phyloP scores from a whole-genome alignment of 2,888 invertebrate genomes.

The Pasiphila rectangulata region DNA sequence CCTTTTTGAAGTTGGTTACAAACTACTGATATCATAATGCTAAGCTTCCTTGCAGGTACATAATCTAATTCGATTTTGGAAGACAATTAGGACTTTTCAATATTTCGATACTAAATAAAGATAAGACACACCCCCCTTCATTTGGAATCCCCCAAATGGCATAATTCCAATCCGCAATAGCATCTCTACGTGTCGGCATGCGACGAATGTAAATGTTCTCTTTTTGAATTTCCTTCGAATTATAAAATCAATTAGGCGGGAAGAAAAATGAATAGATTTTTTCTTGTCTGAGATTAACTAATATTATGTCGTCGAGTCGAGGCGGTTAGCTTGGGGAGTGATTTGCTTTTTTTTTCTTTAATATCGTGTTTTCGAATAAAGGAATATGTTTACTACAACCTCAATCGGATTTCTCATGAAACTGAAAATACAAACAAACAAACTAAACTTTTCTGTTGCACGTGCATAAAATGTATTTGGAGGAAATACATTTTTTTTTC shows the following conservation, averaged over 20 bases:
- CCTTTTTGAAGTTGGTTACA: too few species aligned
- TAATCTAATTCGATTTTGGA: too few species aligned
- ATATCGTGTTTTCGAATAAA: neutral
- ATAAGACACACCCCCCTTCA: slow-evolving; percentile 6
- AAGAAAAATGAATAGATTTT: slow-evolving; percentile 37
- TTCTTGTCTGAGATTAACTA: slow-evolving; percentile 31
- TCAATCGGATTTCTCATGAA: neutral
- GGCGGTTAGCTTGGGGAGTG: slow-evolving; percentile 16
- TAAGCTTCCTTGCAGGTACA: too few species aligned
- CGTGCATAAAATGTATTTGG: too few species aligned
- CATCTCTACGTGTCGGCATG: slow-evolving; percentile 51
- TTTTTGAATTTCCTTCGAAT: slow-evolving; percentile 57
- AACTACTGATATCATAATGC: too few species aligned
- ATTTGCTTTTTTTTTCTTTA: slow-evolving; percentile 10
- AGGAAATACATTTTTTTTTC: too few species aligned
- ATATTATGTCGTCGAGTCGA: slow-evolving; percentile 12
- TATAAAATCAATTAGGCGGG: slow-evolving; percentile 71
- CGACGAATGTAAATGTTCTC: slow-evolving; percentile 57
- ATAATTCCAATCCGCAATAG: slow-evolving; percentile 35
- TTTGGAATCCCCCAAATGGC: slow-evolving; percentile 26
- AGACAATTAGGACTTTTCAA: neutral
- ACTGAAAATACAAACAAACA: too few species aligned
- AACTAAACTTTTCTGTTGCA: too few species aligned
- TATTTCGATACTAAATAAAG: slow-evolving; percentile 18
- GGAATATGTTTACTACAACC: neutral